A percentile compares a stretch with the other conserved stretches of the same genome.
phyloP scores from a whole-genome alignment of 2,113 vertebrate genomes.

The Nycticorax nycticorax region DNA sequence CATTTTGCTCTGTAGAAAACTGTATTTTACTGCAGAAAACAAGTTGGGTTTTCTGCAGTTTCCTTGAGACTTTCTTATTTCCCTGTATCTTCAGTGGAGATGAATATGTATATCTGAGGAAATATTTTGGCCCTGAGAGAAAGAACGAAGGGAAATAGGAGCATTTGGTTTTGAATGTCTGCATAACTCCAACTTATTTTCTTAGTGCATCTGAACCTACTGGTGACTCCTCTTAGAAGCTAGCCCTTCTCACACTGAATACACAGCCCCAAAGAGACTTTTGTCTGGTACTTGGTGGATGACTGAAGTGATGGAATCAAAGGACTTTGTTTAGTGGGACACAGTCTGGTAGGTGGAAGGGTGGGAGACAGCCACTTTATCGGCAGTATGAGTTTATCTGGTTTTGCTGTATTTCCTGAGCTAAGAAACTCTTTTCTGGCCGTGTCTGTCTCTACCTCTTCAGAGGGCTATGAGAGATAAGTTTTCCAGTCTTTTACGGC shows the following conservation, averaged over 20 bases:
- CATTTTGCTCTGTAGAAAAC: background rate
- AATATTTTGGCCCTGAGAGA: background rate
- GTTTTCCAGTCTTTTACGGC: background rate
- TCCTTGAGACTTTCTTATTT: background rate
- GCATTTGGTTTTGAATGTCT: background rate
- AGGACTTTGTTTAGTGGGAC: background rate
- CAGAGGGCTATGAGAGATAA: background rate
- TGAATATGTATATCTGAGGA: background rate
- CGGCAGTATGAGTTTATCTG: background rate
- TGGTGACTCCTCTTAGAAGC: background rate
- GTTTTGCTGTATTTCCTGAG: background rate
- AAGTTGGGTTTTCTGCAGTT: background rate
- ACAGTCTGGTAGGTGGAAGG: background rate
- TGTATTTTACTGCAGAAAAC: conserved; percentile 9
- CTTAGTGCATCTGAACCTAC: background rate
- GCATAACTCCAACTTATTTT: background rate
- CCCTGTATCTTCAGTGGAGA: background rate
- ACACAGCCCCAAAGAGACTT: background rate
- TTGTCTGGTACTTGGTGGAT: background rate
- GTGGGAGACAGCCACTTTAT: background rate
- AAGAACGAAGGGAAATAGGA: background rate
- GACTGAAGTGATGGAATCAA: background rate
- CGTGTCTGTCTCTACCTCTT: background rate
- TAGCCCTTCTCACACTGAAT: background rate
- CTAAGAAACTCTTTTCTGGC: background rate